Evolutionary conservation across 2,797 vertebrate species (phyloP).

Genomic region (Phrynocephalus forsythii): DNA sequence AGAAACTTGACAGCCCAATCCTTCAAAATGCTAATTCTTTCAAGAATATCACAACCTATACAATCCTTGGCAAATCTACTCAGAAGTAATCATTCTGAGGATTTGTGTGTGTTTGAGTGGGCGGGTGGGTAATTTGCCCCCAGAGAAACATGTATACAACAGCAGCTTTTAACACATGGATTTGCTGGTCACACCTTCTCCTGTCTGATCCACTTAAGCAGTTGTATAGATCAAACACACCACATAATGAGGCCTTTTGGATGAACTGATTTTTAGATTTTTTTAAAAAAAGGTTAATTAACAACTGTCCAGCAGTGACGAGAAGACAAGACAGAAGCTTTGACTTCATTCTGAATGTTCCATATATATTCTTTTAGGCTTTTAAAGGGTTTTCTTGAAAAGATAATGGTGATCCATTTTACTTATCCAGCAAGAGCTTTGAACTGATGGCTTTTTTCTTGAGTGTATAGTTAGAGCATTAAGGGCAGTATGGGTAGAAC

Average conservation of each 20-base stretch:
- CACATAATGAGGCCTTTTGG: neutral
- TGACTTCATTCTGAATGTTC: slow-evolving; percentile 17
- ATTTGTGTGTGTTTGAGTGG: no score
- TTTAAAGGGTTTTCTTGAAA: slow-evolving; percentile 71
- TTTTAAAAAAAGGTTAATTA: slow-evolving; percentile 37
- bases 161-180: neutral
- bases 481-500: slow-evolving; percentile 67
- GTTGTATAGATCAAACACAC: neutral
- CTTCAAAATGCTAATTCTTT: neutral
- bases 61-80: neutral
- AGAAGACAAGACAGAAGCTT: neutral
- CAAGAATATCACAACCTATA: neutral
- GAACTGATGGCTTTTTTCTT: slow-evolving; percentile 61
- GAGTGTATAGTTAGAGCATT: slow-evolving; percentile 67
- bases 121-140: neutral
- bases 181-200: neutral
- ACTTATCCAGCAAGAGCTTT: slow-evolving; percentile 69
- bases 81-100: neutral
- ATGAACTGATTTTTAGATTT: slow-evolving; percentile 19
- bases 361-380: slow-evolving; percentile 46
- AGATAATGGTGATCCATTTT: slow-evolving; percentile 72
- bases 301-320: slow-evolving; percentile 25
- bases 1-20: slow-evolving; percentile 6
- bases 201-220: neutral
- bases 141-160: neutral